Conservation (phyloP, 2,113 vertebrate species). For the Ornithorhynchus anatinus region DNA sequence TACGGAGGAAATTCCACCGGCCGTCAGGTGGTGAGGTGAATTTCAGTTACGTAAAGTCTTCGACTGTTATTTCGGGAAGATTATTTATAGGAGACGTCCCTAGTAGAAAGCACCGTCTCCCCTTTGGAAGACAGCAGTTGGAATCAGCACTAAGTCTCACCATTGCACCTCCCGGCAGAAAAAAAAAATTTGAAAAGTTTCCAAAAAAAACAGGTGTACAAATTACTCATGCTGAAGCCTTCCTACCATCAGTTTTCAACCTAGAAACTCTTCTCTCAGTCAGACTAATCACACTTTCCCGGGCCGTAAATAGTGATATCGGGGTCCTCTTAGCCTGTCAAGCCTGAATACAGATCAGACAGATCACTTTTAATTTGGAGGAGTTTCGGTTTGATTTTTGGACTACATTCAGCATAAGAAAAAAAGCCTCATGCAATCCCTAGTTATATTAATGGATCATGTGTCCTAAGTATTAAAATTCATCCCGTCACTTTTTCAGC, state of each 20-base stretch:
- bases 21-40: neutral
- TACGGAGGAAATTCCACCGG: neutral
- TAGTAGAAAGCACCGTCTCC: neutral
- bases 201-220: constrained; percentile 23
- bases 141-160: neutral
- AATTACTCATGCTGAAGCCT: neutral
- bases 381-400: constrained; percentile 37
- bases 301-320: neutral
- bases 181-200: constrained; percentile 26
- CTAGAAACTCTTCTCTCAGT: neutral
- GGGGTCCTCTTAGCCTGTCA: neutral
- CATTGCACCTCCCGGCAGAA: neutral
- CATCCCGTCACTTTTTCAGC: neutral
- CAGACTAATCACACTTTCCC: constrained; percentile 2
- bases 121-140: neutral
- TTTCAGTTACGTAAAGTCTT: constrained; percentile 13
- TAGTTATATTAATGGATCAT: neutral
- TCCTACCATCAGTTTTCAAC: neutral
- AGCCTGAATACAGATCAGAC: constrained; percentile 16
- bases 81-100: neutral
- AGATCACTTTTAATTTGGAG: neutral
- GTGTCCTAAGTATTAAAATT: neutral
- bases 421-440: neutral
- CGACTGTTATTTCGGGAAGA: neutral
- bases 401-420: constrained; percentile 17